Evolutionary conservation across 2,113 vertebrate genomes (phyloP).

Genomic region (Scortum barcoo): DNA sequence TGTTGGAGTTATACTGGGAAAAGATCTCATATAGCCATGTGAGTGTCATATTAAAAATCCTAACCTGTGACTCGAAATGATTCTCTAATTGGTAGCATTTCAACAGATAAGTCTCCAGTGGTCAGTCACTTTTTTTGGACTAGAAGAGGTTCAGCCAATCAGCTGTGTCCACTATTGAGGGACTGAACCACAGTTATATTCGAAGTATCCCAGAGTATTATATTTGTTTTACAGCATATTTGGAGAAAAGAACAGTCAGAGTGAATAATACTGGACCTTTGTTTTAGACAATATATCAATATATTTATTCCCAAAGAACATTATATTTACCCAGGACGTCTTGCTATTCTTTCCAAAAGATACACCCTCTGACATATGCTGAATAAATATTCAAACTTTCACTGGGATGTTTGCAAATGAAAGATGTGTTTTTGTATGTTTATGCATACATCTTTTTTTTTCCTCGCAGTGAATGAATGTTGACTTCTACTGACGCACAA

Average conservation of each 20-base stretch:
- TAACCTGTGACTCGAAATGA: neutral
- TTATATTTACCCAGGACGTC: neutral
- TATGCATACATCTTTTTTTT: constrained; percentile 15
- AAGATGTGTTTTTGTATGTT: constrained; percentile 19
- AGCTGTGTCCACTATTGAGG: neutral
- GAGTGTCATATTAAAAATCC: constrained; percentile 11
- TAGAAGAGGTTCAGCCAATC: constrained; percentile 5
- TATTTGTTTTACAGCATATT: neutral
- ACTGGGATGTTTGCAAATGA: constrained; percentile 33
- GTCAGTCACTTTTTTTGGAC: neutral
- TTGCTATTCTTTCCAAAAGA: constrained; percentile 14
- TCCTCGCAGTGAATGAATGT: constrained; percentile 16
- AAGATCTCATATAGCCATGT: neutral
- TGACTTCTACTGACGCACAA: constrained; percentile 15
- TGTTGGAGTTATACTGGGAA: neutral
- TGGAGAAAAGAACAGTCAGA: constrained; percentile 3
- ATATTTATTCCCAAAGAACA: neutral
- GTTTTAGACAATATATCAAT: neutral
- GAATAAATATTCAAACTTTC: constrained; percentile 2
- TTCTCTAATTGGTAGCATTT: constrained; percentile 14
- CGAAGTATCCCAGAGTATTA: neutral
- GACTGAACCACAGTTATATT: no score
- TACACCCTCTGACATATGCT: neutral
- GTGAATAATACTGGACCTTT: neutral
- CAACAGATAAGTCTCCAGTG: neutral